These are phyloP conservation scores for Parnassius glacialis DNA, from an alignment of 2,888 invertebrate species.

Conservation along the genomic window DNA sequence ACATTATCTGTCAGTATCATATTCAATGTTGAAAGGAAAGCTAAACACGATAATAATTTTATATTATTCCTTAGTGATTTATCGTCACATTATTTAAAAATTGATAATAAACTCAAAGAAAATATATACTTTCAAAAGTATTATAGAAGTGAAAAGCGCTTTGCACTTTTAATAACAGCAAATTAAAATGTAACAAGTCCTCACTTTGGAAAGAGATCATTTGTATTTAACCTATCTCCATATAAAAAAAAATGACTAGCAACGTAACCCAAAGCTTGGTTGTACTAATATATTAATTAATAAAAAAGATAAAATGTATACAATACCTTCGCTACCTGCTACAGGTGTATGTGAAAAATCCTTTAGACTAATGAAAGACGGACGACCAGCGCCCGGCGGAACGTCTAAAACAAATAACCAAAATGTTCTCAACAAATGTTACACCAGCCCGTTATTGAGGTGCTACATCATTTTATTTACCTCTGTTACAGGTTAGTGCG, in stretches of 20 bases:
- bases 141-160: too few species aligned
- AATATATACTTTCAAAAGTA: too few species aligned
- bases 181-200: too few species aligned
- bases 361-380: constrained; percentile 58
- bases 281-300: too few species aligned
- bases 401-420: constrained; percentile 72
- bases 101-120: not conserved
- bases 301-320: too few species aligned
- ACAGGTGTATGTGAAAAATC: constrained; percentile 28
- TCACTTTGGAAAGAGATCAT: too few species aligned
- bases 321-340: not conserved
- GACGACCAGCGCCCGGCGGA: constrained; percentile 55
- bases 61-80: constrained; percentile 24
- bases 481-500: constrained; percentile 68
- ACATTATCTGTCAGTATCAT: constrained; percentile 27
- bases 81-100: constrained; percentile 9
- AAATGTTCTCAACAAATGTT: constrained; percentile 65
- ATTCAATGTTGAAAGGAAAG: constrained; percentile 25
- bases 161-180: too few species aligned
- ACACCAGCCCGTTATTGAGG: constrained; percentile 65
- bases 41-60: constrained; percentile 28
- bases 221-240: too few species aligned
- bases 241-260: too few species aligned
- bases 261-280: too few species aligned
- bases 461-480: constrained; percentile 77